Base-by-base conservation (phyloP, 2,797 vertebrate species). In the Myiotriccus ornatus region DNA sequence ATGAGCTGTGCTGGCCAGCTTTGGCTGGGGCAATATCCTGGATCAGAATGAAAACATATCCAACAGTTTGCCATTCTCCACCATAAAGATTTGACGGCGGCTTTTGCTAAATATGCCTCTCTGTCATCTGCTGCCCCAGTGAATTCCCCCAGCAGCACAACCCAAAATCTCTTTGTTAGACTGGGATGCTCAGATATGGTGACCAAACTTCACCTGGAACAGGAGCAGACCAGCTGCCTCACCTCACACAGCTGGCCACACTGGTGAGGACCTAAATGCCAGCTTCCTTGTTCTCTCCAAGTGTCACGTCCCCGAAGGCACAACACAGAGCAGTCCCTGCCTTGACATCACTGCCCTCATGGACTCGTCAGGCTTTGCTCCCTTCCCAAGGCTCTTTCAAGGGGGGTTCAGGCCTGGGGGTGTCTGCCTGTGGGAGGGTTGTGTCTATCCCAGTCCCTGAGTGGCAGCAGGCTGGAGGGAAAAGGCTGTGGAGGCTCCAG, bases 11-110 rank as follows among this genome's bases (percentile, higher is more conserved):
- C 76, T 49, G 77, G 68, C 62, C 60, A 16, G 34, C 52, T 83
- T 52, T 0, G 0, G 20, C 28, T 35, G 32, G 32, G 27, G 9
- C 2, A 10, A 9, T 21, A 12, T 1, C 5, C 22, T 69, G 52
- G 50, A 53, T 43, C 15, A 17, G 19, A 14, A 44, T 43, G 59
- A 63, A 84, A 68, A 22, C 34, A 60, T 15, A 6, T 16, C 27
- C 1, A 11, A 35, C 13, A 9, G 6, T 67, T 65, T 63, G 30
- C 27, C 24, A 5, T 24, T 25, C 34, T 74, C 22, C 2, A 2
- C 17, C 27, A 6, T 3, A 2, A 71, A 37, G 60, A 27, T 35
- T n/a, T 53, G 52, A 46, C 3, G 16, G 44, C 43, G 82, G 22
- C 24, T 52, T 75, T 83, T 79, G 49, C 32, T 59, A 28, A 70